These are phyloP conservation scores for Dinothrombium tinctorium DNA, from an alignment of 1,140 invertebrate species.

Conservation along the genomic window DNA sequence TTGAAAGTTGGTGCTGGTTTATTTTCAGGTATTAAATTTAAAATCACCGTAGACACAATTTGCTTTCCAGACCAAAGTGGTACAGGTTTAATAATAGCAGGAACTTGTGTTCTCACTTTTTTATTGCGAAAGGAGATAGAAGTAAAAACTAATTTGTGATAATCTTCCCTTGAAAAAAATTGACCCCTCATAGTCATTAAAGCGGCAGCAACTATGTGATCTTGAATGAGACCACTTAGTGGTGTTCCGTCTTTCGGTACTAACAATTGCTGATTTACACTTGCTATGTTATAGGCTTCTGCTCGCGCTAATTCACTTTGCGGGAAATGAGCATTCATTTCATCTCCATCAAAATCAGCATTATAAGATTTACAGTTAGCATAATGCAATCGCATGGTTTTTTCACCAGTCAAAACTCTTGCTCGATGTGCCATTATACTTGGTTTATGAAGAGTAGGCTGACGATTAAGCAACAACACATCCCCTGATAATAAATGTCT, in stretches of 20 bases:
- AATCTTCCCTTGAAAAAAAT: conserved; percentile 64
- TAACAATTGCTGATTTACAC: conserved; percentile 64
- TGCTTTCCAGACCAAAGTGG: conserved; percentile 95
- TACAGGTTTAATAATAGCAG: conserved; percentile 65
- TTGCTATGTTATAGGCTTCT: conserved; percentile 36
- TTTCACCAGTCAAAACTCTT: conserved; percentile 68
- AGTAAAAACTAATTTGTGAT: conserved; percentile 70
- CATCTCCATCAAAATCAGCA: conserved; percentile 98
- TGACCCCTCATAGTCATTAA: conserved; percentile 58
- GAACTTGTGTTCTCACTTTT: conserved; percentile 45
- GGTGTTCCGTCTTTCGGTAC: conserved; percentile 97
- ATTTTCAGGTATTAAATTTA: conserved; percentile 23
- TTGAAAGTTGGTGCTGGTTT: conserved; percentile 45
- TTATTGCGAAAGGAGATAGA: conserved; percentile 41
- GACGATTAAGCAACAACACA: conserved; percentile 78
- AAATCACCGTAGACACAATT: conserved; percentile 24
- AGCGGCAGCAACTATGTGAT: conserved; percentile 87
- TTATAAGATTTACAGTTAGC: conserved; percentile 98
- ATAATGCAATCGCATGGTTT: conserved; percentile 87
- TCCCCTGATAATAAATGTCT: conserved; percentile 88
- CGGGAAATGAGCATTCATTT: conserved; percentile 96
- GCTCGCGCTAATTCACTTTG: conserved; percentile 74
- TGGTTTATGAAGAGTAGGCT: conserved; percentile 88
- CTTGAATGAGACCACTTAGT: conserved; percentile 88
- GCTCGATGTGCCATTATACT: conserved; percentile 94